phyloP scores from a whole-genome alignment of 1,140 invertebrate genomes.

The Adelges cooleyi region DNA sequence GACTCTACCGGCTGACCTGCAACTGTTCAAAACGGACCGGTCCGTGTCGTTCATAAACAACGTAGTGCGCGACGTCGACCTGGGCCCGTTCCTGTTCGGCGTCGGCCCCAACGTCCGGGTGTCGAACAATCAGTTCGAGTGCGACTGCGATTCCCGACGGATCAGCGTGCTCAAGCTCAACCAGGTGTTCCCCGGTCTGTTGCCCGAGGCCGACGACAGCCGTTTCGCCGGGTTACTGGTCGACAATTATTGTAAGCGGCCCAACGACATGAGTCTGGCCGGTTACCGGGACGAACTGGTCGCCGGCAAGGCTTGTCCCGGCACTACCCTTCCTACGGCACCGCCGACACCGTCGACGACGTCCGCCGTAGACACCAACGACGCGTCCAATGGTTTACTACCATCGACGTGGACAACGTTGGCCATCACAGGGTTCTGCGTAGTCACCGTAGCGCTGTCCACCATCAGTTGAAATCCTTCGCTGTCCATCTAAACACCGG shows the following conservation, averaged over 20 bases:
- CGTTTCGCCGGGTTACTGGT: background rate
- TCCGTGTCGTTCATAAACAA: constrained; percentile 3
- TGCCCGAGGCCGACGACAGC: background rate
- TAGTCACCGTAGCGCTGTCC: too few species aligned
- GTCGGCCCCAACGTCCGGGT: background rate
- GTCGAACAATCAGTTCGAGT: constrained; percentile 10
- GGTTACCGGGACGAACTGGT: background rate
- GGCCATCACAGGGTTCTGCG: too few species aligned
- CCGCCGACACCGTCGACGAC: background rate
- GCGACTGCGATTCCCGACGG: constrained; percentile 23
- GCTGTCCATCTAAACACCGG: too few species aligned
- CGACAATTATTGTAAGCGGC: background rate
- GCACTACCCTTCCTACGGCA: background rate
- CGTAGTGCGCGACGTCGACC: constrained; percentile 4
- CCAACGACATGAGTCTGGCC: background rate
- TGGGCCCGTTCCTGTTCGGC: constrained; percentile 14
- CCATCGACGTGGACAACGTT: too few species aligned
- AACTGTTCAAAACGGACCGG: constrained; percentile 1
- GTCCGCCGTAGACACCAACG: background rate
- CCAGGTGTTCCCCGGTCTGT: constrained; percentile 15
- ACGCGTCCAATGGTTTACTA: too few species aligned
- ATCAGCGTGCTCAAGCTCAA: constrained; percentile 22
- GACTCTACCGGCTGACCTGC: constrained; percentile 7
- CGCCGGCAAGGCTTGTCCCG: background rate
- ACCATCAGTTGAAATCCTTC: too few species aligned